phyloP scores from a whole-genome alignment of 2,888 invertebrate species.

The Tineola bisselliella region DNA sequence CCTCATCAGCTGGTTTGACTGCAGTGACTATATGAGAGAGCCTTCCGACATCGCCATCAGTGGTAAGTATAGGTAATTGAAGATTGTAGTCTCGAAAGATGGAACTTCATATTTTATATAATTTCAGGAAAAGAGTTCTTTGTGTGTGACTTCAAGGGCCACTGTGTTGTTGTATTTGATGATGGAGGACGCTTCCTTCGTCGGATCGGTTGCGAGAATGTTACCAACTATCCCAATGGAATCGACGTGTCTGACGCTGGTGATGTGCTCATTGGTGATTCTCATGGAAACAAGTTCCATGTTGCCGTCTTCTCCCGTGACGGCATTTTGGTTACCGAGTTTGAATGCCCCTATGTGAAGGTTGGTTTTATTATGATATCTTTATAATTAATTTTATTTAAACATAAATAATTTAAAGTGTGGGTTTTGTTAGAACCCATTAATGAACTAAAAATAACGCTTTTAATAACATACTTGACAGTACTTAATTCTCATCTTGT shows the following conservation, averaged over 20 bases:
- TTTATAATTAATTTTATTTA: too few species aligned
- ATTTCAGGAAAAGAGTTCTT: constrained; percentile 87
- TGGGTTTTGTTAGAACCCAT: too few species aligned
- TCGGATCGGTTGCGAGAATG: constrained; percentile 93
- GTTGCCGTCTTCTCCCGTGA: constrained; percentile 94
- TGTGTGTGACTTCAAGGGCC: constrained; percentile 98
- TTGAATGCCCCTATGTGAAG: constrained; percentile 97
- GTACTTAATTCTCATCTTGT: too few species aligned
- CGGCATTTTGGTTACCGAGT: constrained; percentile 87
- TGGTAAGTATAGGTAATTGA: constrained; percentile 62
- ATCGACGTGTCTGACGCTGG: constrained; percentile 98
- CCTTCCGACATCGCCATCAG: constrained; percentile 97
- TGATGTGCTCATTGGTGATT: constrained; percentile 95
- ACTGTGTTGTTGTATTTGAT: constrained; percentile 95
- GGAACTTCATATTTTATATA: background rate
- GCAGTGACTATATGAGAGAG: constrained; percentile 97
- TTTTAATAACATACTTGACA: constrained; percentile 14
- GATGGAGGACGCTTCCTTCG: constrained; percentile 92
- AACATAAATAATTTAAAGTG: too few species aligned
- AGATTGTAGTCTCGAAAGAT: too few species aligned
- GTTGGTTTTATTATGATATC: constrained; percentile 62
- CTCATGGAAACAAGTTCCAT: constrained; percentile 97
- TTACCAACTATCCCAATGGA: constrained; percentile 97
- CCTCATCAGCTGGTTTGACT: constrained; percentile 95
- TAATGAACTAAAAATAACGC: constrained; percentile 7